Base-by-base conservation (phyloP, 2,888 invertebrate genomes). In the Ypsolopha scabrella region DNA sequence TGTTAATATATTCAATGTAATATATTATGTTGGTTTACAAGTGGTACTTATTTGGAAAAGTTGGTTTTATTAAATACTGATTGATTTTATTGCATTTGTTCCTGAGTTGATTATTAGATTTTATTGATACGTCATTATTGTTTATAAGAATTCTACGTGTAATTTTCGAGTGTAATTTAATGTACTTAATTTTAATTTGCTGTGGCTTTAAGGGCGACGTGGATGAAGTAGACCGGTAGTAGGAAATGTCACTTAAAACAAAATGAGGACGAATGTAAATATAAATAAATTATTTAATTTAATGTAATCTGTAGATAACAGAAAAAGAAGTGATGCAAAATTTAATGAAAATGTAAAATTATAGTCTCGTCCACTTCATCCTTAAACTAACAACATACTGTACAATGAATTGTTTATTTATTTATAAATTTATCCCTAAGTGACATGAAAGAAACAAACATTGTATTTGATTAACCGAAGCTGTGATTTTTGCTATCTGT, bases 21-120 rank as follows among this genome's bases (percentile, higher is more conserved):
- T 79, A 79, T 79, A 77, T 77, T 74, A 73, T 71, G 75, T 81
- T 81, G 70, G 69, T 74, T 72, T 70, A 70, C 75, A 68, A 73
- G 69, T 71, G 72, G 71, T 75, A 52, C 33, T 43, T 41, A 70
- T 79, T 72, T 73, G 67, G 67, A 78, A 80, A 80, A 71, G 57
- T 58, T 56, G 67, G 49, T 68, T 75, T 72, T 75, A 74, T 77
- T 72, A 47, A 70, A 77, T 79, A 78, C 79, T 75, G 75, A 81
- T 80, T 70, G 79, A 83, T 81, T 83, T 79, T 83, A 83, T 81
- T 86, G 86, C 86, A 86, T 86, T 86, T 85, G 86, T 86, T 86
- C 86, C 86, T 86, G 86, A 85, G 78, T 81, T 85, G 80, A 81
- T 75, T 79, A 72, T 76, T 83, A 83, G 80, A 82, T 82, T 83